Conservation (phyloP, 2,888 invertebrate species). For the Tyria jacobaeae region DNA sequence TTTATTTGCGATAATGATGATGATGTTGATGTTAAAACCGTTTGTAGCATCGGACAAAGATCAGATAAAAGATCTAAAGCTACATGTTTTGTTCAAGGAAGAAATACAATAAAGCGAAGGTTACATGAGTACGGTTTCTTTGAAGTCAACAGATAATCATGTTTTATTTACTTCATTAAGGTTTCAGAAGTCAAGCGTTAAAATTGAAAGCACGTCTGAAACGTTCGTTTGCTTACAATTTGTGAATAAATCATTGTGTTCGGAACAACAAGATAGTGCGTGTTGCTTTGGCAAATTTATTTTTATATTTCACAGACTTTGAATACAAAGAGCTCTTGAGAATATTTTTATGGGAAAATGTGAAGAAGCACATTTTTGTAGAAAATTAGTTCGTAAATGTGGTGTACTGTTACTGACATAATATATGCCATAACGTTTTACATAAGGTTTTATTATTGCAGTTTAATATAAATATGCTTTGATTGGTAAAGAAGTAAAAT, state of each 20-base stretch:
- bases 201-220: conserved; percentile 46
- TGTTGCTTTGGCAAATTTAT: conserved; percentile 77
- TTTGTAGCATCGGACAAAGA: background rate
- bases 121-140: conserved; percentile 10
- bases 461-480: no score
- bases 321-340: conserved; percentile 50
- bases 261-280: conserved; percentile 78
- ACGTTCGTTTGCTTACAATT: conserved; percentile 57
- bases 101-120: background rate
- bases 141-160: conserved; percentile 18
- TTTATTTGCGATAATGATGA: no score
- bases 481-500: no score
- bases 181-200: conserved; percentile 22
- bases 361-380: conserved; percentile 7
- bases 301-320: conserved; percentile 69
- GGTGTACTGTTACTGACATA: background rate
- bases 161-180: conserved; percentile 36
- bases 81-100: background rate
- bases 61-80: background rate
- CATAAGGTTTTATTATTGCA: background rate
- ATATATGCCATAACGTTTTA: background rate
- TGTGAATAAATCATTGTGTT: conserved; percentile 79
- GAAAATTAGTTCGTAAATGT: conserved; percentile 20
- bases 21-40: no score
- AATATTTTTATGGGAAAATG: conserved; percentile 33